These are phyloP conservation scores for Siniperca chuatsi DNA, from an alignment of 2,113 vertebrate species.

Conservation along the genomic window DNA sequence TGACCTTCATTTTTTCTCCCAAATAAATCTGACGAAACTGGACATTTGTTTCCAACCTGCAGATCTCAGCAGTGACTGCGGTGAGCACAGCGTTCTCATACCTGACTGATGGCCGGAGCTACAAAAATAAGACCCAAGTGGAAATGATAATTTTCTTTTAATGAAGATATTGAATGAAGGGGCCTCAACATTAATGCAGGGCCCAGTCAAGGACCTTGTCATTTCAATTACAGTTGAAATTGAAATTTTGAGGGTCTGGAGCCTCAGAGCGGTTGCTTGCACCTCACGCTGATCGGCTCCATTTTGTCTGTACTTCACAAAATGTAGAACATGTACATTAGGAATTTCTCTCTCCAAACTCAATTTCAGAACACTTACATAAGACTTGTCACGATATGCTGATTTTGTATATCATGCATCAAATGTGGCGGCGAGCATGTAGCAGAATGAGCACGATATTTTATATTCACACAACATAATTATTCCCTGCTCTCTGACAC, in stretches of 20 bases:
- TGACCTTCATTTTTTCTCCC: background rate
- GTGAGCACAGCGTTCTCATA: background rate
- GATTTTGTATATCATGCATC: background rate
- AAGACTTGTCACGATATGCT: background rate
- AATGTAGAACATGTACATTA: background rate
- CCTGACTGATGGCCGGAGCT: background rate
- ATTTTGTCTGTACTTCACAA: background rate
- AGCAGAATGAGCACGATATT: slow-evolving; percentile 27
- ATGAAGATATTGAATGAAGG: background rate
- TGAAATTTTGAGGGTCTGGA: background rate
- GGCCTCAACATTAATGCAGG: background rate
- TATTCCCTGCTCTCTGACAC: slow-evolving; percentile 64
- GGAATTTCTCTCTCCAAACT: background rate
- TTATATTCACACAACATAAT: slow-evolving; percentile 59
- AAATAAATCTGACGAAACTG: background rate
- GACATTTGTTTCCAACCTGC: too few species aligned
- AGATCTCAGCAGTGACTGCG: background rate
- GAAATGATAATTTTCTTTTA: background rate
- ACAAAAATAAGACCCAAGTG: background rate
- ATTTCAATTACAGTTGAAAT: slow-evolving; percentile 4
- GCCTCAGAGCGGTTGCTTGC: background rate
- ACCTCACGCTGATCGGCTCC: background rate
- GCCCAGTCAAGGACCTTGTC: background rate
- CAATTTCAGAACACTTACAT: background rate
- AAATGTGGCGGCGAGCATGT: background rate